A percentile compares a stretch with the other conserved stretches of the same genome.
Evolutionary conservation across 2,888 invertebrate genomes (phyloP).

Genomic region (Epicampocera succincta): DNA sequence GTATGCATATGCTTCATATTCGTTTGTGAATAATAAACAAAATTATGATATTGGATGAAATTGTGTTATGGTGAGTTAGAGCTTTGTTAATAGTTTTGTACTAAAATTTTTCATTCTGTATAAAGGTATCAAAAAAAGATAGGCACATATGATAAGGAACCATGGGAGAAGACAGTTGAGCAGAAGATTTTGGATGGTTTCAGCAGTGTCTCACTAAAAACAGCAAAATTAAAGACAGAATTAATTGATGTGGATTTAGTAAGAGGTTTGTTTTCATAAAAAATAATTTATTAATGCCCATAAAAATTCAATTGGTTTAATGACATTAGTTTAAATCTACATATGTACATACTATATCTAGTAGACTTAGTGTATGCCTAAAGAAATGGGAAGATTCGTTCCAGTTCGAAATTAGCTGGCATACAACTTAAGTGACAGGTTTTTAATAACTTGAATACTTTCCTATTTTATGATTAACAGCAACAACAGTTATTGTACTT

Average conservation of each 20-base stretch:
- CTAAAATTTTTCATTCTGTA: constrained; percentile 56
- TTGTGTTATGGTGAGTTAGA: constrained; percentile 80
- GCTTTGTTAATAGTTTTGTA: background rate
- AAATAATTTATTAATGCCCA: too few relatives aligned
- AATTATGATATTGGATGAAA: constrained; percentile 82
- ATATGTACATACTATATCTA: too few relatives aligned
- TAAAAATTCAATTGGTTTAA: too few relatives aligned
- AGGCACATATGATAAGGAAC: constrained; percentile 97
- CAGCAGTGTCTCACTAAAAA: constrained; percentile 90
- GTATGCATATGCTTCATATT: too few relatives aligned
- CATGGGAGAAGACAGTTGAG: constrained; percentile 98
- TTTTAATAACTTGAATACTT: too few relatives aligned
- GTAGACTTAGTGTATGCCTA: too few relatives aligned
- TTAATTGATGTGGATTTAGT: constrained; percentile 98
- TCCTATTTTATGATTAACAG: too few relatives aligned
- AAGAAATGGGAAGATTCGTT: too few relatives aligned
- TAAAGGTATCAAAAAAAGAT: constrained; percentile 96
- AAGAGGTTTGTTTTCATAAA: constrained; percentile 85
- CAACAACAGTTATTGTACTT: too few relatives aligned
- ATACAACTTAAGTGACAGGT: too few relatives aligned
- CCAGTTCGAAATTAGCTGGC: too few relatives aligned
- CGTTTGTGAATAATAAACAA: constrained; percentile 7
- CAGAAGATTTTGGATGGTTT: constrained; percentile 93
- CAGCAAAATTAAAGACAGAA: constrained; percentile 92
- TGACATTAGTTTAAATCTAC: too few relatives aligned